Evolutionary conservation across 2,113 vertebrate genomes (phyloP).

Genomic region (Antechinus flavipes): DNA sequence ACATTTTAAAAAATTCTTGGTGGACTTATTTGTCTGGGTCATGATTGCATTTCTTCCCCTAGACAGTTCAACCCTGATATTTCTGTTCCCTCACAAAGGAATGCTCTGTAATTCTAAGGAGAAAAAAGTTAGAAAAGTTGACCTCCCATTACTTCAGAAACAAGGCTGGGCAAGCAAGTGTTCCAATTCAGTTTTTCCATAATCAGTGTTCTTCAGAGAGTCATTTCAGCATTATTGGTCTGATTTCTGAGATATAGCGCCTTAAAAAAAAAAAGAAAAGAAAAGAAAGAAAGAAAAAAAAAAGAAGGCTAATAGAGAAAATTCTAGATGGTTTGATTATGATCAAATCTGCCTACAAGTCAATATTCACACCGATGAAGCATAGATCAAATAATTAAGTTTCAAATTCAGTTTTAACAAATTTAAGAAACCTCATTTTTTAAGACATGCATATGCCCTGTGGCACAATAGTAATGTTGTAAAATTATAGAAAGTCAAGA

Average conservation of each 20-base stretch:
- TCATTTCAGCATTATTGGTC: conserved; percentile 41
- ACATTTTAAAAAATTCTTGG: conserved; percentile 63
- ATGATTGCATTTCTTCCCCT: conserved; percentile 76
- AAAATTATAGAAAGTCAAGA: neutral
- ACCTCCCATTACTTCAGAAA: conserved; percentile 13
- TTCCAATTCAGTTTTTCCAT: conserved; percentile 44
- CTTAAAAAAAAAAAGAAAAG: neutral
- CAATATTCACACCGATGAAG: neutral
- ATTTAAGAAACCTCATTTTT: neutral
- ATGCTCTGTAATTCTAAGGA: conserved; percentile 65
- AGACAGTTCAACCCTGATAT: conserved; percentile 16
- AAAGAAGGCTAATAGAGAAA: neutral
- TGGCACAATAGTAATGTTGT: neutral
- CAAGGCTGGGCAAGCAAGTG: conserved; percentile 16
- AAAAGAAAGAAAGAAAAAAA: neutral
- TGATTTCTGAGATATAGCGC: conserved; percentile 4
- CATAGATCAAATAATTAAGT: neutral
- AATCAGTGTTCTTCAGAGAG: neutral
- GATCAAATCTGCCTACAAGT: neutral
- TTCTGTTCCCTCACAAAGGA: conserved; percentile 66
- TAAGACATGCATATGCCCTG: neutral
- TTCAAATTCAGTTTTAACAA: neutral
- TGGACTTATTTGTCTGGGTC: conserved; percentile 42
- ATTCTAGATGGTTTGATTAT: neutral
- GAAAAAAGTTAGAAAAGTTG: conserved; percentile 48